Conservation (phyloP, 2,888 invertebrate species). For the Sacculina carcini region DNA sequence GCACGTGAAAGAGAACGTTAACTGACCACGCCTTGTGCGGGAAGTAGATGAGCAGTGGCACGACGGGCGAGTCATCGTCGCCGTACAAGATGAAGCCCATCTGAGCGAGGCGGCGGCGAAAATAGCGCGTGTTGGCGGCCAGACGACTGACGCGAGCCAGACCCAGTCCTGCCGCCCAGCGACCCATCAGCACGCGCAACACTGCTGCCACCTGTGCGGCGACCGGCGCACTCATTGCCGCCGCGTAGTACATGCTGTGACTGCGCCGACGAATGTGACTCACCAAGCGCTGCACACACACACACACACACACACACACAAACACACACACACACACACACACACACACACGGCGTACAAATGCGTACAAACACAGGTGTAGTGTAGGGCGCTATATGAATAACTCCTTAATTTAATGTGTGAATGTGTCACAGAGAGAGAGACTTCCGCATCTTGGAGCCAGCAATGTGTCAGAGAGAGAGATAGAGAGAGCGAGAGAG, state of each 20-base stretch:
- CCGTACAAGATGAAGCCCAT: conserved; percentile 81
- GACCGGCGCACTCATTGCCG: conserved; percentile 4
- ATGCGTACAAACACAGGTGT: too few species aligned
- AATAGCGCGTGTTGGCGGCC: conserved; percentile 54
- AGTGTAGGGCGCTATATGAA: too few species aligned
- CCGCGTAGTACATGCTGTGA: conserved; percentile 1
- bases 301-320: too few species aligned
- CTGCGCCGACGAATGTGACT: conserved; percentile 1
- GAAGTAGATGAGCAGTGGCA: conserved; percentile 78
- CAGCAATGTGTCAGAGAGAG: too few species aligned
- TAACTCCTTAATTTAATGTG: too few species aligned
- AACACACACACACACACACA: too few species aligned
- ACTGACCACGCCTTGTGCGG: conserved; percentile 77
- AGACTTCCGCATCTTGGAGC: too few species aligned
- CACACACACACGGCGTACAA: too few species aligned
- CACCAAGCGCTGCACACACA: not conserved
- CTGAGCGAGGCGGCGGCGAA: conserved; percentile 46
- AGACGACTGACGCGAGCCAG: conserved; percentile 36
- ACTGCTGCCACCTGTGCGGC: conserved; percentile 4
- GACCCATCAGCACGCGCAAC: not conserved
- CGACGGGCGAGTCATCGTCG: conserved; percentile 80
- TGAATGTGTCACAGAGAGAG: too few species aligned
- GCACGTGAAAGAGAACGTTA: too few species aligned
- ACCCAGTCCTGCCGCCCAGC: conserved; percentile 17
- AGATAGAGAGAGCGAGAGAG: too few species aligned